Percentiles rank a stretch among this genome's conserved stretches.
Conservation (phyloP, 2,888 invertebrate genomes). For the Melinopterus prodromus region DNA sequence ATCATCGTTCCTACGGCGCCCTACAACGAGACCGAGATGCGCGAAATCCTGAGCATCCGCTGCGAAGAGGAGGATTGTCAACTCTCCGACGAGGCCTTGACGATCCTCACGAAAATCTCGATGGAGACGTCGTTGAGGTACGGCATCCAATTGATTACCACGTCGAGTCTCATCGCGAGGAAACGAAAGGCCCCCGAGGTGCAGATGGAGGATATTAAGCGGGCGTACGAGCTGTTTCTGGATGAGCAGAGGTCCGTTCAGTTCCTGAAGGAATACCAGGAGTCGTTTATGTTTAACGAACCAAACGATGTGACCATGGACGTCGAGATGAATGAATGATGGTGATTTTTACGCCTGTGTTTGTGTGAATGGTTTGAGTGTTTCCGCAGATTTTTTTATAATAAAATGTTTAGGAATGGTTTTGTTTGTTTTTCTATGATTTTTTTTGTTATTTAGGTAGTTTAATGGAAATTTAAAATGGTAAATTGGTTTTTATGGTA, state of each 20-base stretch:
- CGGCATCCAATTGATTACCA: slow-evolving; percentile 97
- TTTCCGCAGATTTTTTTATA: background rate
- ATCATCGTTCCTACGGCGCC: slow-evolving; percentile 93
- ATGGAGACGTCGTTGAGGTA: slow-evolving; percentile 94
- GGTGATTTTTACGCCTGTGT: background rate
- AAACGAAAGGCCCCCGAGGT: slow-evolving; percentile 89
- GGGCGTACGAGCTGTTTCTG: slow-evolving; percentile 93
- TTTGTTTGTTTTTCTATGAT: background rate
- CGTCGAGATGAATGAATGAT: background rate
- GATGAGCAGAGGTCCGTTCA: slow-evolving; percentile 94
- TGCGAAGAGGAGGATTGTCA: slow-evolving; percentile 99
- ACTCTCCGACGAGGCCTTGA: slow-evolving; percentile 89
- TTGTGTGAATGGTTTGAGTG: background rate
- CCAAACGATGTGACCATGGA: background rate
- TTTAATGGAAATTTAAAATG: no score
- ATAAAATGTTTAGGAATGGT: background rate
- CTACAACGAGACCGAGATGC: slow-evolving; percentile 87
- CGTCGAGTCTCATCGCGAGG: slow-evolving; percentile 91
- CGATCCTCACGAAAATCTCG: slow-evolving; percentile 91
- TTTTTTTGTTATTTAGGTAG: background rate
- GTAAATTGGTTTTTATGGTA: no score
- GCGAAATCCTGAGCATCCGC: slow-evolving; percentile 82
- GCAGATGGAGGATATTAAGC: slow-evolving; percentile 88
- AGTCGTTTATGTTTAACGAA: slow-evolving; percentile 93
- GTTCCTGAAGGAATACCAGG: slow-evolving; percentile 94